Evolutionary conservation across 2,797 vertebrate genomes (phyloP).

Genomic region (Etheostoma perlongum): DNA sequence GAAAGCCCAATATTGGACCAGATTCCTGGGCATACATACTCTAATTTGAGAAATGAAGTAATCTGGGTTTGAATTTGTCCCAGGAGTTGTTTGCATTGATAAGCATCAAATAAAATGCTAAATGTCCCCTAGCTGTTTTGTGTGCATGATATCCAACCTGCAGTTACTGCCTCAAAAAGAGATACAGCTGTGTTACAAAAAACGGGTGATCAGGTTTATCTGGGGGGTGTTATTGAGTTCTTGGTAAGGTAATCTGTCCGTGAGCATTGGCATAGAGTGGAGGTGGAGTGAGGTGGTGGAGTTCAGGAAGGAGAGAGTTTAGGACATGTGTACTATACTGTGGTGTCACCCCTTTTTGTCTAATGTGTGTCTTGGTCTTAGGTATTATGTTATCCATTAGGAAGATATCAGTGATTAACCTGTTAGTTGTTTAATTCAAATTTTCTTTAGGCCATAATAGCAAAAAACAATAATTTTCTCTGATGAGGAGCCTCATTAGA

Average conservation of each 20-base stretch:
- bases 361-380: no score
- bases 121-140: background rate
- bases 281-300: slow-evolving; percentile 14
- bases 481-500: no score
- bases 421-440: no score
- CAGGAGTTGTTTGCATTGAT: background rate
- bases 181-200: background rate
- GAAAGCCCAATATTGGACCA: no score
- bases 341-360: background rate
- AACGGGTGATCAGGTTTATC: background rate
- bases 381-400: no score
- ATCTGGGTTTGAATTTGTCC: background rate
- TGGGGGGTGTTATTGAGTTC: slow-evolving; percentile 31
- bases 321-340: slow-evolving; percentile 1
- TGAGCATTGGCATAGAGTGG: background rate
- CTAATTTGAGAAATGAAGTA: background rate
- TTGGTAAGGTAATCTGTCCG: slow-evolving; percentile 13
- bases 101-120: background rate
- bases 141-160: background rate
- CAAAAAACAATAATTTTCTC: no score
- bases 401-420: no score
- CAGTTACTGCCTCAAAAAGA: background rate
- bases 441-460: no score
- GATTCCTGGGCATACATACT: background rate
- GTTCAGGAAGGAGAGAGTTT: slow-evolving; percentile 4